Evolutionary conservation across 2,113 vertebrate genomes (phyloP).

Genomic region (Anoura caudifer): DNA sequence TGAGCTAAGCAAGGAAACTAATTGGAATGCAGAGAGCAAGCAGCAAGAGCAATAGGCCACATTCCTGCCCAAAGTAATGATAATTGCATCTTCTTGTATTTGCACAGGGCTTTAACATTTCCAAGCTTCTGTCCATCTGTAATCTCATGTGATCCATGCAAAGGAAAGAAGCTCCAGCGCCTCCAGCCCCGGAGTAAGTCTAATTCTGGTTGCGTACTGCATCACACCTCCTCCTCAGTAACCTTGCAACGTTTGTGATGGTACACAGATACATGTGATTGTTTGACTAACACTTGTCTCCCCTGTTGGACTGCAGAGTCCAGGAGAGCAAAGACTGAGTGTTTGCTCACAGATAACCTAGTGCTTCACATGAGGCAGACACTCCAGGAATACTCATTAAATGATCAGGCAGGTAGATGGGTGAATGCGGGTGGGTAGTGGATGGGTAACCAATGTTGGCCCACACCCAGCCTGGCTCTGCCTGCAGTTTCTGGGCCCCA

Average conservation of each 20-base stretch:
- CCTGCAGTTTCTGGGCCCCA: constrained; percentile 93
- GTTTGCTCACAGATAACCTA: not conserved
- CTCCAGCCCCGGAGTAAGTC: not conserved
- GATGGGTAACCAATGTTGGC: accelerated
- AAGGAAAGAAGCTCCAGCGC: not conserved
- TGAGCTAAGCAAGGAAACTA: not conserved
- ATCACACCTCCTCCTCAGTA: accelerated
- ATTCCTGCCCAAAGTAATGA: not conserved
- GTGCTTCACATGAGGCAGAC: not conserved
- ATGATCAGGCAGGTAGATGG: too few relatives aligned
- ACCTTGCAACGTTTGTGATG: accelerated
- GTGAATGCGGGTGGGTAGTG: not conserved
- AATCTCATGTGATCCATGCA: not conserved
- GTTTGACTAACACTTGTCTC: not conserved
- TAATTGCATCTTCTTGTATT: too few relatives aligned
- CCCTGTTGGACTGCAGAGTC: not conserved
- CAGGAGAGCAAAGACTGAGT: not conserved
- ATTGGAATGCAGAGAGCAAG: not conserved
- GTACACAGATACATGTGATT: not conserved
- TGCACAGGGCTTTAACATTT: not conserved
- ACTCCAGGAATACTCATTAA: not conserved
- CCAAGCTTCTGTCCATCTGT: not conserved
- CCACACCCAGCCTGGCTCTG: constrained; percentile 41
- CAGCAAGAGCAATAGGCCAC: not conserved
- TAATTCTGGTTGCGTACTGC: too few relatives aligned